Base-by-base conservation (phyloP, 23 tunicate genomes). In the Ciona savignyi region DNA sequence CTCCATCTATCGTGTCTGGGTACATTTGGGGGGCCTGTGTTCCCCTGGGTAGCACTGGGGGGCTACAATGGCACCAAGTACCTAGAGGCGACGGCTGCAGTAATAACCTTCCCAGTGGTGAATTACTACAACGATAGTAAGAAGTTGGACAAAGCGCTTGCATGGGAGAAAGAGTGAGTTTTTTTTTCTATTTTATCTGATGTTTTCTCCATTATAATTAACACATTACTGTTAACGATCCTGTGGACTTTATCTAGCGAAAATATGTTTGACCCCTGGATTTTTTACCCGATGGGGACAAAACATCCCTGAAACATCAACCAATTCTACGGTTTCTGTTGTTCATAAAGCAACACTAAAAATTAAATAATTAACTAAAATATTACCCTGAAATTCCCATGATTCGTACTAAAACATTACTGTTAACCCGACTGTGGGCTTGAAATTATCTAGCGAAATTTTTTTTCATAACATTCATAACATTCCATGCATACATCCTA, bases 21-120 rank as follows among this genome's bases (percentile, higher is more conserved):
- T 26, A 80, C 83, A 1, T 94, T 42, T 35, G 99, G 99, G 1
- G 99, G 99, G 27, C 99, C 99, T n/a, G 76, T 94, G 22, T 86
- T 82, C 70, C 99, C 99, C 22, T 86, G 89, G 89, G 86, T 94
- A 1, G 99, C 87, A 1, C 71, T 94, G 25, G 99, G 99, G 1
- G 83, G 89, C 23, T 94, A 33, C 62, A 85, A 83, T 64, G 90
- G 51, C 2, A 83, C 78, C 32, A 78, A 86, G 64, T 94, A 82
- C 76, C 35, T 87, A 70, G 87, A 94, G 35, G 90, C 95, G 19
- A 87, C 89, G 23, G 95, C 93, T 0, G 95, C 90, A 21, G 95
- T 94, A 22, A 68, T 94, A 28, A 86, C 95, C 2, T 32, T 94
- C 73, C 90, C 99, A 1, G 99, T 87, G 22, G 72, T 77, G 0